Evolutionary conservation across 2,888 invertebrate genomes (phyloP).

Genomic region (Chorisops tibialis): DNA sequence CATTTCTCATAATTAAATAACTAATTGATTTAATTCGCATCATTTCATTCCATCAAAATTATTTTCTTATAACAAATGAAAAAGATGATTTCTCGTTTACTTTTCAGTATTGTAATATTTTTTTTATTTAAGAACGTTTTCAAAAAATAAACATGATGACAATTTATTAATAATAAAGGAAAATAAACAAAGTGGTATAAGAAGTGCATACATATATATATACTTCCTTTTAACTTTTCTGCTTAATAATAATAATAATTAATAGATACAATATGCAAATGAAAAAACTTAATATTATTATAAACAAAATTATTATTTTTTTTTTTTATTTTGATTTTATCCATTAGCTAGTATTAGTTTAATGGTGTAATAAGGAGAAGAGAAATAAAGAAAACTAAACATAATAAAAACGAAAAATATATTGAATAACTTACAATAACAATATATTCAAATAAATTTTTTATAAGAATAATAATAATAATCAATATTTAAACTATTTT

Average conservation of each 20-base stretch:
- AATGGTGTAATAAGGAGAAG: no score
- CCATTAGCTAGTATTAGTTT: no score
- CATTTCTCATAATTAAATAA: no score
- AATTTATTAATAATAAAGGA: constrained; percentile 1
- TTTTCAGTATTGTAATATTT: neutral
- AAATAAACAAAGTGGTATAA: constrained; percentile 20
- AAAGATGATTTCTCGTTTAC: no score
- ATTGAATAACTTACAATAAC: constrained; percentile 30
- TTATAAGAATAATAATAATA: neutral
- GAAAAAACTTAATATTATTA: neutral
- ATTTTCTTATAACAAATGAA: no score
- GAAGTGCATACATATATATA: constrained; percentile 22
- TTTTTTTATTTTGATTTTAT: no score
- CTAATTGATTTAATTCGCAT: no score
- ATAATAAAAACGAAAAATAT: constrained; percentile 2
- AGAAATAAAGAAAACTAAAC: no score
- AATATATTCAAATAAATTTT: constrained; percentile 17
- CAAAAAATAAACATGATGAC: constrained; percentile 23
- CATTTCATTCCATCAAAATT: no score
- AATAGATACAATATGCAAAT: constrained; percentile 18
- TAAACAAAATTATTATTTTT: constrained; percentile 14
- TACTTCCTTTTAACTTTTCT: no score
- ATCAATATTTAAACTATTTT: neutral
- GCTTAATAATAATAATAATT: constrained; percentile 22
- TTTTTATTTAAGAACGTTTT: constrained; percentile 30